A percentile compares a stretch with the other conserved stretches of the same genome.
Conservation (phyloP, 2,888 invertebrate species). For the Rhaphigaster nebulosa region DNA sequence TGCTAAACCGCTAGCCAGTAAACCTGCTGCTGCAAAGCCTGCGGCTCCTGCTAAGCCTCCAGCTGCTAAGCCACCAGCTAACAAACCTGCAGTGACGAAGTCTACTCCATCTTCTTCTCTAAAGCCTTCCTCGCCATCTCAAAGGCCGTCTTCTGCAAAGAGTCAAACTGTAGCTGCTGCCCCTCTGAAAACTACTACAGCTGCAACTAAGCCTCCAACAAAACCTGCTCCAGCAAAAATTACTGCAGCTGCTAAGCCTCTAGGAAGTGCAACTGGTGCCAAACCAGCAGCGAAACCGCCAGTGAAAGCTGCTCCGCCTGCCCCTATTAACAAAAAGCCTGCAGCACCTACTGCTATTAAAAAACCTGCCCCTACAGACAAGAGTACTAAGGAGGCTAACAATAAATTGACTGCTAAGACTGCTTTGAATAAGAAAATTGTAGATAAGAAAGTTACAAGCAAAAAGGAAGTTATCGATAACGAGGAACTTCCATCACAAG, state of each 20-base stretch:
- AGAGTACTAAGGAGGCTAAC: slow-evolving; percentile 79
- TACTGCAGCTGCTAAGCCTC: slow-evolving; percentile 62
- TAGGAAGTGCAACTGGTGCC: slow-evolving; percentile 66
- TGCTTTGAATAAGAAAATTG: slow-evolving; percentile 61
- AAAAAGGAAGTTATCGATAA: slow-evolving; percentile 60
- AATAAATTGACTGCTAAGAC: slow-evolving; percentile 72
- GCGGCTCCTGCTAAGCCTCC: slow-evolving; percentile 55
- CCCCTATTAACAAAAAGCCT: slow-evolving; percentile 65
- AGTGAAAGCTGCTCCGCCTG: slow-evolving; percentile 65
- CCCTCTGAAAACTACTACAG: slow-evolving; percentile 56
- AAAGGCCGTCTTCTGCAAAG: slow-evolving; percentile 52
- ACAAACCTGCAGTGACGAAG: slow-evolving; percentile 53
- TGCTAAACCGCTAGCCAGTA: slow-evolving; percentile 67
- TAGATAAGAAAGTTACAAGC: slow-evolving; percentile 51
- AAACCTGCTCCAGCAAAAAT: slow-evolving; percentile 57
- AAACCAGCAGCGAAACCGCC: slow-evolving; percentile 65
- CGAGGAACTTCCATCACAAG: slow-evolving; percentile 59
- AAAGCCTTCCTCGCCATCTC: slow-evolving; percentile 47
- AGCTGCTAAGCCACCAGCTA: slow-evolving; percentile 47
- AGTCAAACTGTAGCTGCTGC: slow-evolving; percentile 52
- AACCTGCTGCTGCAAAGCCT: slow-evolving; percentile 67
- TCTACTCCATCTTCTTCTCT: slow-evolving; percentile 51
- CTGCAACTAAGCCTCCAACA: slow-evolving; percentile 34
- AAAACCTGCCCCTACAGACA: slow-evolving; percentile 70
- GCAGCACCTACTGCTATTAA: slow-evolving; percentile 67